Conservation (phyloP, 2,888 invertebrate genomes). For the Clistopyga incitator region DNA sequence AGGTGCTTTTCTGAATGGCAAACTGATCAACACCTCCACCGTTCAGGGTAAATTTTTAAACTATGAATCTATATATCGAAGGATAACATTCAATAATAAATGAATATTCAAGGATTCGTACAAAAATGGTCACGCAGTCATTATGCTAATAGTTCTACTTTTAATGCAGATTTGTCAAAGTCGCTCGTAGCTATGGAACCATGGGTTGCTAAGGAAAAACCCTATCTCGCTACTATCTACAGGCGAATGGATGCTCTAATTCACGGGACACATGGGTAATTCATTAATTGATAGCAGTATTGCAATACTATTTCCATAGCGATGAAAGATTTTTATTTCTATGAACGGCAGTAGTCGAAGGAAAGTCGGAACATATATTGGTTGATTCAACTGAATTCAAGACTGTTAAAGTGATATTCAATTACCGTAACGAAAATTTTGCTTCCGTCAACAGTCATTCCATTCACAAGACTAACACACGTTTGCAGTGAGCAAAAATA, state of each 20-base stretch:
- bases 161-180: conserved; percentile 81
- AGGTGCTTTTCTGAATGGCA: conserved; percentile 91
- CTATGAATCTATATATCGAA: background rate
- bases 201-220: conserved; percentile 79
- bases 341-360: background rate
- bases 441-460: too few relatives aligned
- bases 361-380: too few relatives aligned
- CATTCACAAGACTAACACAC: too few relatives aligned
- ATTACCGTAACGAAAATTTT: too few relatives aligned
- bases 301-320: background rate
- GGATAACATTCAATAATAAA: conserved; percentile 34
- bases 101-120: conserved; percentile 36
- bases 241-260: conserved; percentile 78
- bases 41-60: conserved; percentile 83
- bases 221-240: conserved; percentile 74
- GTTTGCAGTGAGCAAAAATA: too few relatives aligned
- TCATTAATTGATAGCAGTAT: conserved; percentile 1
- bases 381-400: too few relatives aligned
- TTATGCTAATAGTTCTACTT: conserved; percentile 12
- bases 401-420: too few relatives aligned
- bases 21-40: conserved; percentile 86
- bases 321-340: background rate
- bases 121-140: background rate
- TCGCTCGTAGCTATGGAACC: conserved; percentile 80
- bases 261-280: conserved; percentile 79